Conservation (phyloP, 2,113 vertebrate genomes). For the Psammodynastes pulverulentus region DNA sequence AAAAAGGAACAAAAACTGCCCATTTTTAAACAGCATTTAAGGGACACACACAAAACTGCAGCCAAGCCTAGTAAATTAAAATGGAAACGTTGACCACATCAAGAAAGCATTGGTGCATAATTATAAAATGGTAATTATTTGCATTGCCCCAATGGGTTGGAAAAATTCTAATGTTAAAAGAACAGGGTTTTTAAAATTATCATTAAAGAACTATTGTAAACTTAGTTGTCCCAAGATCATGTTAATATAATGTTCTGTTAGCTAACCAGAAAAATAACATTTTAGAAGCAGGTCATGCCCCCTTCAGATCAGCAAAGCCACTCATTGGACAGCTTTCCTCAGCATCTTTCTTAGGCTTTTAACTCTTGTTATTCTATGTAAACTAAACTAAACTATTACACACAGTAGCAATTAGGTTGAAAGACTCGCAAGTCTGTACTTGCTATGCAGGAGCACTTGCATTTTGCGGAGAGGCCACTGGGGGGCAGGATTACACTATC, state of each 20-base stretch:
- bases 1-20: fast-evolving
- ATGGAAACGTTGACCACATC: background rate
- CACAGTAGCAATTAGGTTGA: background rate
- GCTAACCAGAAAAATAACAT: background rate
- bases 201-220: background rate
- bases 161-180: background rate
- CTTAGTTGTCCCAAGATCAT: background rate
- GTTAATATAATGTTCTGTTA: background rate
- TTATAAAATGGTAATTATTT: background rate
- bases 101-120: background rate
- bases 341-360: background rate
- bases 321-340: background rate
- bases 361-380: no score
- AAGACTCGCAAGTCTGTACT: background rate
- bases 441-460: background rate
- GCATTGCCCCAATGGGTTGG: background rate
- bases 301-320: background rate
- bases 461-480: background rate
- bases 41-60: background rate
- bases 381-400: no score
- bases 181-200: background rate
- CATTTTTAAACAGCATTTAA: background rate
- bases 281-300: background rate
- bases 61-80: background rate
- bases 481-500: slow-evolving; percentile 41